Evolutionary conservation across 1,140 invertebrate genomes (phyloP), one percentile per base, ranked within the genome.

Genomic region (Homalodisca vitripennis): DNA sequence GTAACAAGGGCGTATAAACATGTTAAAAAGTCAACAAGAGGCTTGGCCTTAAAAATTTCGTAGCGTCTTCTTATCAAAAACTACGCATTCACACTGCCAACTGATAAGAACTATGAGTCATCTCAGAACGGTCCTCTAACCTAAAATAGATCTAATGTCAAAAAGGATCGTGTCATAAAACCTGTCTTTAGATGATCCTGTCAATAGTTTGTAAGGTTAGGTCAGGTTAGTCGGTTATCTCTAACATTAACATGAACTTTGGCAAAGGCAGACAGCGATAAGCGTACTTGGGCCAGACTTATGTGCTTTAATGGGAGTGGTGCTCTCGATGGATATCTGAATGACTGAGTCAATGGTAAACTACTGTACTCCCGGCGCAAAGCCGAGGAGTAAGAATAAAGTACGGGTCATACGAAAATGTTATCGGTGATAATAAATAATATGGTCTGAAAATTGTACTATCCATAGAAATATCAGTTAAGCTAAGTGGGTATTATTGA

Each of bases 221-320:
- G 17, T 41, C 34, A 17, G 34, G 34, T 41, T 41, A 41, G 34
- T 41, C 6, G 34, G 34, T 41, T 41, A 60, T 27, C n/a, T n/a
- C 55, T 60, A 60, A 60, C 55, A 51, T 51, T 60, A 27, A 22
- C 24, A 12, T 24, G 26, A 30, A 60, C 55, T 60, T 60, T 60
- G 55, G 55, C 55, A 60, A 60, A 60, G 55, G 26, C 55, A 60
- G 55, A 60, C 55, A 60, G 55, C 3, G 48, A 27, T 60, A 60
- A 60, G 55, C 55, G 55, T 60, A 60, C 24, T 60, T 30, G 3
- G 55, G 55, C 55, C 55, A 60, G 55, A 60, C 55, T 17, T 17
- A 17, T 17, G 34, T 6, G 6, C 34, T 6, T 41, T 41, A n/a
- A n/a, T n/a, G n/a, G n/a, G n/a, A n/a, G n/a, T n/a, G n/a, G n/a